Evolutionary conservation across 2,113 vertebrate species (phyloP).

Genomic region (Amblyornis subalaris): DNA sequence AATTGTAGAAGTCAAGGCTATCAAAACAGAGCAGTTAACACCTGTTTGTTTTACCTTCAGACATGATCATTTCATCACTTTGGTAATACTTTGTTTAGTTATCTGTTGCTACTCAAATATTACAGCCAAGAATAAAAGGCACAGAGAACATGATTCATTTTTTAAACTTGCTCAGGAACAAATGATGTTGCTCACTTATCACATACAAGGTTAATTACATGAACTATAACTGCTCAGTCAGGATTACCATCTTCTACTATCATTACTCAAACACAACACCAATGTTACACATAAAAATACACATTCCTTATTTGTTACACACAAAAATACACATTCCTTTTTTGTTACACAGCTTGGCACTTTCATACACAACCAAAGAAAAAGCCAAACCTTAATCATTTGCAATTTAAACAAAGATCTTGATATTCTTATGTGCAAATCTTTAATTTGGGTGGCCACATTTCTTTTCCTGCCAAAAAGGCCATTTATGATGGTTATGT

Average conservation of each 20-base stretch:
- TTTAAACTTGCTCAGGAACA: not conserved
- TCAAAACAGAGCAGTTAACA: not conserved
- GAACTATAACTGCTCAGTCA: not conserved
- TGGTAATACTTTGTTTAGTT: not conserved
- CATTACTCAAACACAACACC: not conserved
- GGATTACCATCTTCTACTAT: not conserved
- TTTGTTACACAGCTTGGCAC: not conserved
- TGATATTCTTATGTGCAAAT: rapidly evolving
- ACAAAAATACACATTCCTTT: not conserved
- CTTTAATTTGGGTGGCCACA: not conserved
- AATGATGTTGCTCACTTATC: not conserved
- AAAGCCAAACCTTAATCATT: not conserved
- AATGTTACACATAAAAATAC: not conserved
- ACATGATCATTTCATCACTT: not conserved
- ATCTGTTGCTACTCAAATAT: not conserved
- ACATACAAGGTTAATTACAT: not conserved
- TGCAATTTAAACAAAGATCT: not conserved
- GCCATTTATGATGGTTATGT: not conserved
- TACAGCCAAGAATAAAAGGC: not conserved
- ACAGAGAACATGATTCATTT: not conserved
- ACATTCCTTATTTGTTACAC: not conserved
- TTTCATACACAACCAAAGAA: not conserved
- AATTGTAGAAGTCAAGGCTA: not conserved
- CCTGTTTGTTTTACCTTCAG: not conserved
- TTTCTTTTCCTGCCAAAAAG: not conserved